Conservation (phyloP, 2,113 vertebrate genomes). For the Burhinus oedicnemus region DNA sequence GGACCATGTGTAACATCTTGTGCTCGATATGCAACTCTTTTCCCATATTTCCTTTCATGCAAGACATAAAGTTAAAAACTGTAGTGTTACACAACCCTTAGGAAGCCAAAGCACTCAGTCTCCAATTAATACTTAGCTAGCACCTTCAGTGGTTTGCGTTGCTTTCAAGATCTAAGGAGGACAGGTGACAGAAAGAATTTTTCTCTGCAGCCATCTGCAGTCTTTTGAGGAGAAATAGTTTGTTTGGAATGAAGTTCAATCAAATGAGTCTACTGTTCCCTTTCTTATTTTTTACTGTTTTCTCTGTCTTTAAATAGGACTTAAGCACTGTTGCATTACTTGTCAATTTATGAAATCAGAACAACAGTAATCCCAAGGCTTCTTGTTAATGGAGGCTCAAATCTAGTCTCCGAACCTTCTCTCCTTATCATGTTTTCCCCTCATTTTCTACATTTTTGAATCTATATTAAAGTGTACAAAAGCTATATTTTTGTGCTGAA, state of each 20-base stretch:
- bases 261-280: background rate
- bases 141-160: background rate
- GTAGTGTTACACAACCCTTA: background rate
- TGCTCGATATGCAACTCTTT: background rate
- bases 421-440: too few species aligned
- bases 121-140: background rate
- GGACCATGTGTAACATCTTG: background rate
- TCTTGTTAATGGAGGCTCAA: background rate
- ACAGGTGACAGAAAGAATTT: background rate
- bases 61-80: background rate
- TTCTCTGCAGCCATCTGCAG: background rate
- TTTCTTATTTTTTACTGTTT: background rate
- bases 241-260: background rate
- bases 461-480: background rate
- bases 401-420: background rate
- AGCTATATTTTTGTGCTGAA: too few species aligned
- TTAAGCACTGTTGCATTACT: background rate
- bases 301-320: background rate
- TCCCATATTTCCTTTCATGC: background rate
- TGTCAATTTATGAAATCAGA: background rate
- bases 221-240: background rate
- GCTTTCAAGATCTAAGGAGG: background rate
- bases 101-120: background rate
- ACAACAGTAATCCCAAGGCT: background rate
- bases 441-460: background rate